Percentiles rank a stretch among this genome's conserved stretches.
These are phyloP conservation scores for Carcina quercana DNA, from an alignment of 2,888 invertebrate genomes.

Conservation along the genomic window DNA sequence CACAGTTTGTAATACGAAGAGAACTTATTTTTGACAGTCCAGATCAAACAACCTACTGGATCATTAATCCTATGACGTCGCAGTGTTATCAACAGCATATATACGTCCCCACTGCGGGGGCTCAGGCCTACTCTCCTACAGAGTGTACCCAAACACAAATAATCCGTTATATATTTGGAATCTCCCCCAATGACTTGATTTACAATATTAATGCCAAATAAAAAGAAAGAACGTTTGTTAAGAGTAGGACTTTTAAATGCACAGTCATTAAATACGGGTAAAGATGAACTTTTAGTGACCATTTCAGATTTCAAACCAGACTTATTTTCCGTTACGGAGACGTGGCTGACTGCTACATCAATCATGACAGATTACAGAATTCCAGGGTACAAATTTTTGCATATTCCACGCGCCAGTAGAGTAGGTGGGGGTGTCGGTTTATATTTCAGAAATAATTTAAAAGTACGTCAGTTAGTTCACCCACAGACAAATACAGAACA, in stretches of 20 bases:
- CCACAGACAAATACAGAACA: neutral
- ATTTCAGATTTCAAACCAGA: neutral
- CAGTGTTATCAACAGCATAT: no score
- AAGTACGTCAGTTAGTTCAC: neutral
- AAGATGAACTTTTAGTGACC: constrained; percentile 3
- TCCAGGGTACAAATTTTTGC: constrained; percentile 1
- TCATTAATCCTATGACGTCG: no score
- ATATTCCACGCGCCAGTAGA: constrained; percentile 1
- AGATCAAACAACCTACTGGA: no score
- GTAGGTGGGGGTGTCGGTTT: constrained; percentile 3
- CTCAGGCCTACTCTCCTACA: no score
- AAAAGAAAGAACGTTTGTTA: neutral
- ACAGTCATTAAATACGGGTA: constrained; percentile 5
- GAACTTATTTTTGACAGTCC: no score
- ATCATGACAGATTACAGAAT: neutral
- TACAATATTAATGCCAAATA: neutral
- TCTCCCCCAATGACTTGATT: no score
- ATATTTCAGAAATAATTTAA: neutral
- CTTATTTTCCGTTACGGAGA: constrained; percentile 2
- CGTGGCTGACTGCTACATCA: constrained; percentile 2
- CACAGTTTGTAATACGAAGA: no score
- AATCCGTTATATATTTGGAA: no score
- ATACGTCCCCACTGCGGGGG: no score
- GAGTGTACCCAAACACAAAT: no score
- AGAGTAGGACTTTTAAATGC: constrained; percentile 1